phyloP scores from a whole-genome alignment of 2,888 invertebrate genomes.

The Horisme vitalbata region DNA sequence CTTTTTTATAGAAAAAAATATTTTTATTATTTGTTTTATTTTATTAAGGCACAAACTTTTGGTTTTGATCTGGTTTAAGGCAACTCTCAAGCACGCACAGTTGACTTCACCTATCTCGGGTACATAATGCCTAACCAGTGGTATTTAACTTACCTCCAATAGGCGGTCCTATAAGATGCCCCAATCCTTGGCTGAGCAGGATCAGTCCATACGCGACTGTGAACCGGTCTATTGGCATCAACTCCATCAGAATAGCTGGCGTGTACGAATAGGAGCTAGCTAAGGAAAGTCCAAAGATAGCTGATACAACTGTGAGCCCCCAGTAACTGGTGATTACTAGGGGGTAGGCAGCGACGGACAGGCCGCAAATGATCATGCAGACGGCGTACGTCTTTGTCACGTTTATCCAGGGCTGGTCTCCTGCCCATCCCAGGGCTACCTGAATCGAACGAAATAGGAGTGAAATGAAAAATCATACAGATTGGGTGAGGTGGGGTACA shows the following conservation, averaged over 20 bases:
- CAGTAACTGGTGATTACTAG: slow-evolving; percentile 76
- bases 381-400: slow-evolving; percentile 91
- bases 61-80: too few relatives aligned
- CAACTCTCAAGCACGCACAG: too few relatives aligned
- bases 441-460: too few relatives aligned
- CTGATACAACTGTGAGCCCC: slow-evolving; percentile 74
- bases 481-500: too few relatives aligned
- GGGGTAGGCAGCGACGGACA: slow-evolving; percentile 84
- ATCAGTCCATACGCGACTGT: slow-evolving; percentile 96
- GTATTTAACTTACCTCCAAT: slow-evolving; percentile 86
- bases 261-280: slow-evolving; percentile 96
- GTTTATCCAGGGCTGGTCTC: slow-evolving; percentile 93
- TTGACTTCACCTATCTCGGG: too few relatives aligned
- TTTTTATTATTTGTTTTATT: too few relatives aligned
- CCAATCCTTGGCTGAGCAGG: slow-evolving; percentile 94
- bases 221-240: slow-evolving; percentile 94
- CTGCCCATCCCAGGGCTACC: slow-evolving; percentile 93
- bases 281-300: slow-evolving; percentile 93
- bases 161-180: slow-evolving; percentile 96
- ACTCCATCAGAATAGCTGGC: slow-evolving; percentile 93
- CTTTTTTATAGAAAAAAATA: too few relatives aligned
- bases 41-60: too few relatives aligned
- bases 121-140: too few relatives aligned
- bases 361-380: slow-evolving; percentile 87
- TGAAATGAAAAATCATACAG: too few relatives aligned